These are phyloP conservation scores for Hydrophis major DNA, from an alignment of 2,797 vertebrate genomes.

Conservation along the genomic window DNA sequence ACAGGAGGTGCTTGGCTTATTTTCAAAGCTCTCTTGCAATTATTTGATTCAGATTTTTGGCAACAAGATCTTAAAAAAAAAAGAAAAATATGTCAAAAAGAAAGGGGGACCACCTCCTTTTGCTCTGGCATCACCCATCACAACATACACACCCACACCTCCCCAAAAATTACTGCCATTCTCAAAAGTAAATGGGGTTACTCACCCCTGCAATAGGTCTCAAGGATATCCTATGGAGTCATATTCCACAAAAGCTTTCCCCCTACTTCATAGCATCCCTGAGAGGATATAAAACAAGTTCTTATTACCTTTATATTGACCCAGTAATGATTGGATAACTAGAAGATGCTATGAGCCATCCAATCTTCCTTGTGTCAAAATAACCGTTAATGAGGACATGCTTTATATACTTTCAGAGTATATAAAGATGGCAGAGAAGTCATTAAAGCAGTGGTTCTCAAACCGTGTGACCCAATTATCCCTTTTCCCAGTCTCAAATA, in stretches of 20 bases:
- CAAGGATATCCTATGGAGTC: neutral
- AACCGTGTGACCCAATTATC: neutral
- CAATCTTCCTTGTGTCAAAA: neutral
- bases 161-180: neutral
- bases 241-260: neutral
- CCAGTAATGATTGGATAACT: neutral
- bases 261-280: neutral
- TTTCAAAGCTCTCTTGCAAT: neutral
- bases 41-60: neutral
- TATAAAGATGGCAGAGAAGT: neutral
- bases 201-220: neutral
- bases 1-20: neutral
- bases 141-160: neutral
- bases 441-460: neutral
- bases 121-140: neutral
- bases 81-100: neutral
- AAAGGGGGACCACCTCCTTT: neutral
- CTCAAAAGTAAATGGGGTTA: neutral
- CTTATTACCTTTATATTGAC: neutral
- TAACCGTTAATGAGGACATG: neutral
- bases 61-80: neutral
- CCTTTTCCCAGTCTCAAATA: neutral
- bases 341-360: neutral
- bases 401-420: neutral
- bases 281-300: neutral